Evolutionary conservation across 1,140 invertebrate species (phyloP), one percentile per base, ranked within the genome.

Genomic region (Caenorhabditis brenneri): DNA sequence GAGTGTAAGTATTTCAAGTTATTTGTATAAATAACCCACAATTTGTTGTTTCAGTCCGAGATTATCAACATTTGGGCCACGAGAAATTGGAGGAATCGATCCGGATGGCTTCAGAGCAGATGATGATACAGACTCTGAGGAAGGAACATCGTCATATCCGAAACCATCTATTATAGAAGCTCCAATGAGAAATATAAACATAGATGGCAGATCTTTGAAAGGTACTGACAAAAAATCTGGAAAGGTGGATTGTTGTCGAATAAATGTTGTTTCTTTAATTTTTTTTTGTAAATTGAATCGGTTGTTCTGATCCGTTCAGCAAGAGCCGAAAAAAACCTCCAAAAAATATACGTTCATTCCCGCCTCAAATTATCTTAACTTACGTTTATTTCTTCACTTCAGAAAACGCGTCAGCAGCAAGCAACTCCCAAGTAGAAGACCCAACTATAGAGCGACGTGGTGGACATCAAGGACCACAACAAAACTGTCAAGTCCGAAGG

Each of bases 1-100:
- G 98, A 95, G 96, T 96, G 96, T 97, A 92, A 94, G 94, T 93
- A 58, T 84, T 51, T 10, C 10, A 27, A 27, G 3, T 42, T 42
- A 22, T 1, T 3, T 51, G 19, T 1, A 6, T 0, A 1, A n/a
- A 51, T 16, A 3, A 4, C 19, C 6, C 15, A 16, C 49, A n/a
- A 51, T 51, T 7, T 53, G 0, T 4, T 60, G 1, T 42, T 33
- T 60, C 36, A 85, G 84, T 19, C 84, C 84, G 2, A 79, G 69
- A 49, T 49, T 84, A 53, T 79, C 86, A 48, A 86, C 80, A 2
- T 49, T 60, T 10, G 74, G 51, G 0, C 42, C 79, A 5, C 42
- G 42, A 0, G 60, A 82, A 49, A 60, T 69, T 65, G 53, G 51
- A 39, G 27, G 31, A 10, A 65, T 69, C 15, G 53, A 58, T n/a